These are phyloP conservation scores for Synergus umbraculus DNA, from an alignment of 2,888 invertebrate genomes.

Conservation along the genomic window DNA sequence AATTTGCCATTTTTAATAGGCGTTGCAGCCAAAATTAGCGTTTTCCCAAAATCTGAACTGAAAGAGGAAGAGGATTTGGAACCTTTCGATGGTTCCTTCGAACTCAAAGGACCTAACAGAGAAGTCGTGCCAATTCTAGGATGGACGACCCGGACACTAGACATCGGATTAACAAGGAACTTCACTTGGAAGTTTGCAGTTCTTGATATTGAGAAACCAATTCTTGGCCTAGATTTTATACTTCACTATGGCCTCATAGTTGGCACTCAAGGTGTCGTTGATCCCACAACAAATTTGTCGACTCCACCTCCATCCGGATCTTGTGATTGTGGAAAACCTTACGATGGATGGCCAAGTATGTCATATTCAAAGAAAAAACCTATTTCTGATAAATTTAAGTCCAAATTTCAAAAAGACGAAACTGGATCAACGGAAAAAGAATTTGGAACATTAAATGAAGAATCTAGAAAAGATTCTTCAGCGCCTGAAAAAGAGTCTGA, in stretches of 20 bases:
- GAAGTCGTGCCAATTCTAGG: slow-evolving; percentile 52
- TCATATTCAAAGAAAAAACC: not conserved
- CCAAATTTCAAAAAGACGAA: not conserved
- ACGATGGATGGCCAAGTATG: not conserved
- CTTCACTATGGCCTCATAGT: not conserved
- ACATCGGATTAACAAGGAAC: slow-evolving; percentile 39
- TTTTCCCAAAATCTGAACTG: not conserved
- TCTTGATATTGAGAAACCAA: slow-evolving; percentile 1
- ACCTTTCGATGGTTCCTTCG: not conserved
- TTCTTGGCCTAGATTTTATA: not conserved
- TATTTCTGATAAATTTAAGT: not conserved
- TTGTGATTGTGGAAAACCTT: not conserved
- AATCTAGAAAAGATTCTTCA: not conserved
- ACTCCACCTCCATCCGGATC: not conserved
- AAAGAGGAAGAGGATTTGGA: not conserved
- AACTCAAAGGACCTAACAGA: not conserved
- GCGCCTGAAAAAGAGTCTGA: too few relatives aligned
- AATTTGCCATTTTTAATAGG: slow-evolving; percentile 54
- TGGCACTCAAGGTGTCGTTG: not conserved
- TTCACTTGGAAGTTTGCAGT: slow-evolving; percentile 6
- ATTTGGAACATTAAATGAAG: not conserved
- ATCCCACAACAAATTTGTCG: not conserved
- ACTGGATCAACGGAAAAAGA: not conserved
- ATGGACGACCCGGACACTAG: slow-evolving; percentile 51
- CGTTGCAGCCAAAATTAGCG: slow-evolving; percentile 42